Percentiles rank a stretch among this genome's conserved stretches.
Evolutionary conservation across 2,797 vertebrate genomes (phyloP).

Genomic region (Sebastes ruberrimus): DNA sequence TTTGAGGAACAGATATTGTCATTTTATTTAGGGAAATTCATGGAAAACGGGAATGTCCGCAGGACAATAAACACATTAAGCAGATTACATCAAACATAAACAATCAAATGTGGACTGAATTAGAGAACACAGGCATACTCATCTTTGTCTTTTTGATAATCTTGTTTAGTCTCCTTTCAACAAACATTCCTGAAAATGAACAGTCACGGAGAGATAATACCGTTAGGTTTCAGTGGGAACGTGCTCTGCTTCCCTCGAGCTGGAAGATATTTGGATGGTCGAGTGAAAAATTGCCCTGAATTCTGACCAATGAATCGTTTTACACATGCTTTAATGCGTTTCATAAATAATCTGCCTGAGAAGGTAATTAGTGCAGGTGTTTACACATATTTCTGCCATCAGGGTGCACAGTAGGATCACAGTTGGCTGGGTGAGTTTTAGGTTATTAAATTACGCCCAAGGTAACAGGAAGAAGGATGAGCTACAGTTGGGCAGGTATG

Average conservation of each 20-base stretch:
- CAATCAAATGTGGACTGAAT: conserved; percentile 43
- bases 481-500: conserved; percentile 72
- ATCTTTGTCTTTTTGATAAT: conserved; percentile 65
- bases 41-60: conserved; percentile 30
- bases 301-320: conserved; percentile 79
- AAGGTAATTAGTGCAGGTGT: conserved; percentile 83
- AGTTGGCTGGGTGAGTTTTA: conserved; percentile 77
- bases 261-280: conserved; percentile 56
- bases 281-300: conserved; percentile 73
- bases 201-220: conserved; percentile 59
- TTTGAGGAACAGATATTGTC: conserved; percentile 31
- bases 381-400: conserved; percentile 81
- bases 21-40: conserved; percentile 33
- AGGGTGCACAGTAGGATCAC: conserved; percentile 79
- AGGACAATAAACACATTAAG: conserved; percentile 64
- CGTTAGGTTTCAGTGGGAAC: conserved; percentile 38
- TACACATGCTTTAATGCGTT: conserved; percentile 74
- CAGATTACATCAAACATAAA: conserved; percentile 68
- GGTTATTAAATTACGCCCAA: conserved; percentile 79
- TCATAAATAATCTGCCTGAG: conserved; percentile 78
- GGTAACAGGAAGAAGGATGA: conserved; percentile 78
- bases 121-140: conserved; percentile 28
- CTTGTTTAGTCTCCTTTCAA: conserved; percentile 58
- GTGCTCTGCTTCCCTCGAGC: conserved; percentile 55
- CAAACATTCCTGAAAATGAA: conserved; percentile 70